phyloP scores from a whole-genome alignment of 2,888 invertebrate genomes.

The Malacosoma neustria region DNA sequence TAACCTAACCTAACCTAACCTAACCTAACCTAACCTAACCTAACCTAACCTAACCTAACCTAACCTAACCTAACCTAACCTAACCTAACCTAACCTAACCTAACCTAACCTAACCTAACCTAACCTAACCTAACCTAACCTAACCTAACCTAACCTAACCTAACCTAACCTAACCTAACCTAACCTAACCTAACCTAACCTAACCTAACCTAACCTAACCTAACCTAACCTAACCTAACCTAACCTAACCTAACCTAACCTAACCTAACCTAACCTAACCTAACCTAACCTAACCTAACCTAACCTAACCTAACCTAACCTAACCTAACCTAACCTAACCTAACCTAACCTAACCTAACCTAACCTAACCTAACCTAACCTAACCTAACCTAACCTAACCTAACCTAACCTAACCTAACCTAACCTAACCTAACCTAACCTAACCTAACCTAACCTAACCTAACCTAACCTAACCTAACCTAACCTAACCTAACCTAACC shows the following conservation, averaged over 20 bases:
- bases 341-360: constrained; percentile 7
- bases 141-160: constrained; percentile 2
- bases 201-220: constrained; percentile 2
- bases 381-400: constrained; percentile 7
- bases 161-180: constrained; percentile 3
- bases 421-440: constrained; percentile 7
- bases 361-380: constrained; percentile 6
- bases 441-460: constrained; percentile 7
- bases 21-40: constrained; percentile 8
- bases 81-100: constrained; percentile 16
- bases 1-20: constrained; percentile 7
- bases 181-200: constrained; percentile 1
- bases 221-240: constrained; percentile 7
- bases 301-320: constrained; percentile 7
- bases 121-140: constrained; percentile 8
- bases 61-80: constrained; percentile 13
- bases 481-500: constrained; percentile 11
- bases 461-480: constrained; percentile 9
- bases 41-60: constrained; percentile 7
- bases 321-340: constrained; percentile 7
- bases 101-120: constrained; percentile 11
- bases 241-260: constrained; percentile 7
- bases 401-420: constrained; percentile 7
- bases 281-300: constrained; percentile 7
- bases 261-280: constrained; percentile 7